A percentile compares a stretch with the other conserved stretches of the same genome.
These are phyloP conservation scores for Cantharis rufa DNA, from an alignment of 2,888 invertebrate genomes.

Conservation along the genomic window DNA sequence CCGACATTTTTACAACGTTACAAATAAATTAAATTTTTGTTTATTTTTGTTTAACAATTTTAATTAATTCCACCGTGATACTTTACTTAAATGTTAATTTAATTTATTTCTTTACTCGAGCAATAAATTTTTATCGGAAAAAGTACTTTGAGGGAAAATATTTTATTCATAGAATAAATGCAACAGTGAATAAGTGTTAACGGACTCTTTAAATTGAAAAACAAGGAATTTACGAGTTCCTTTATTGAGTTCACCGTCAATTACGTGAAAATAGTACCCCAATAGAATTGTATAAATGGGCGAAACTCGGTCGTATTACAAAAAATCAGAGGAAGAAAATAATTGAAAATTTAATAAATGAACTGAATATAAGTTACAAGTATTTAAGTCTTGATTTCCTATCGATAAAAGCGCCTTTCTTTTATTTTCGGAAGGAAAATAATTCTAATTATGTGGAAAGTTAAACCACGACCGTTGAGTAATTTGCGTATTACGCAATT, in stretches of 20 bases:
- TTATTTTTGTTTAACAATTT: background rate
- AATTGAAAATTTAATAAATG: background rate
- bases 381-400: background rate
- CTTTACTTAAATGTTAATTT: background rate
- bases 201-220: background rate
- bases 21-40: background rate
- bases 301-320: background rate
- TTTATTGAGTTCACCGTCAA: background rate
- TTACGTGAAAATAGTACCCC: background rate
- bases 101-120: background rate
- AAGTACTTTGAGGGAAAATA: background rate
- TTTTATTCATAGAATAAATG: background rate
- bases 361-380: background rate
- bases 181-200: background rate
- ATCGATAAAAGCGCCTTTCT: background rate
- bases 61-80: background rate
- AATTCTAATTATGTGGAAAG: background rate
- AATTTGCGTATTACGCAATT: background rate
- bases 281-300: background rate
- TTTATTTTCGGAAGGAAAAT: background rate
- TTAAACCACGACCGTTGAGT: background rate
- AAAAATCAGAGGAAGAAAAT: background rate
- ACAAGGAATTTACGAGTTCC: background rate
- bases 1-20: background rate
- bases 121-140: background rate